These are phyloP conservation scores for Drosophila phalerata DNA, from an alignment of 2,888 invertebrate species.

Conservation along the genomic window DNA sequence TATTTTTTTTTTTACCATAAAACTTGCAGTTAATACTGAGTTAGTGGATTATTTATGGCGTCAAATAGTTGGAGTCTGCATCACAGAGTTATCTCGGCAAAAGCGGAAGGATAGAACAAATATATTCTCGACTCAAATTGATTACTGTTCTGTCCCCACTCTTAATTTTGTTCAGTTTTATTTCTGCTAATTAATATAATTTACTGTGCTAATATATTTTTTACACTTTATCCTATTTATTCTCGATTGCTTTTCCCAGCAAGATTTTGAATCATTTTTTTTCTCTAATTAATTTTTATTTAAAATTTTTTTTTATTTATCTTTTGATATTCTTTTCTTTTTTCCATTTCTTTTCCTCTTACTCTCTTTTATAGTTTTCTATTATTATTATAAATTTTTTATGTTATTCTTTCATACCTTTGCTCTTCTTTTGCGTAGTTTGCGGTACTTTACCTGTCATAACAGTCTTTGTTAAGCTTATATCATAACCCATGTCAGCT, in stretches of 20 bases:
- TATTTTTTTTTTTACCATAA: not conserved
- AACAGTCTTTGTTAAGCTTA: slow-evolving; percentile 31
- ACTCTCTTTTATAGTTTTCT: not conserved
- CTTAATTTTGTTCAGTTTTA: not conserved
- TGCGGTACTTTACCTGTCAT: slow-evolving; percentile 10
- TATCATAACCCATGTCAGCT: slow-evolving; percentile 31
- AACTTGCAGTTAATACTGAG: slow-evolving; percentile 3
- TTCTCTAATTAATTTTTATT: not conserved
- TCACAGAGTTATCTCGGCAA: not conserved
- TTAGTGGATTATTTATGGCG: not conserved
- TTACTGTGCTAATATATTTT: not conserved
- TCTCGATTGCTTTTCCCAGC: too few relatives aligned
- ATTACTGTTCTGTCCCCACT: not conserved
- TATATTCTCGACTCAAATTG: not conserved
- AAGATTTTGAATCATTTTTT: too few relatives aligned
- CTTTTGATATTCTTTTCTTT: too few relatives aligned
- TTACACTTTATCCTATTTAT: not conserved
- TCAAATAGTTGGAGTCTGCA: not conserved
- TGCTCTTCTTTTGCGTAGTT: not conserved
- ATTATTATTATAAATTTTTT: not conserved
- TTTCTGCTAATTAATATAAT: not conserved
- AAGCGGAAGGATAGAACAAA: not conserved
- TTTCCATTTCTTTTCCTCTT: too few relatives aligned
- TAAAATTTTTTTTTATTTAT: not conserved
- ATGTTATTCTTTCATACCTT: not conserved